Percentiles rank a stretch among this genome's conserved stretches.
Evolutionary conservation across 2,113 vertebrate species (phyloP).

Genomic region (Machaerirhynchus nigripectus): DNA sequence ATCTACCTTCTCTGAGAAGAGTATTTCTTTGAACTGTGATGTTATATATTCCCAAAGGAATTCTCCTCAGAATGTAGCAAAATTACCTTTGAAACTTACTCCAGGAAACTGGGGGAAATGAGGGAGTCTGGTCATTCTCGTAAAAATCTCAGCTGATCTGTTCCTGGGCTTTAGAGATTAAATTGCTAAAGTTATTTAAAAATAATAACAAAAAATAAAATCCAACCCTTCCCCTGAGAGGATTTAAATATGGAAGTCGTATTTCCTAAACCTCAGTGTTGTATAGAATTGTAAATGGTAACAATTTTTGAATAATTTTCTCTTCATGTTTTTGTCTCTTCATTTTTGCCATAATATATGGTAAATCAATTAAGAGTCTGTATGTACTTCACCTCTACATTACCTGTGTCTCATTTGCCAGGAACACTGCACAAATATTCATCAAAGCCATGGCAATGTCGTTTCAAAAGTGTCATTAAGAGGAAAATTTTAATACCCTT

Average conservation of each 20-base stretch:
- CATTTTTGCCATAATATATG: background rate
- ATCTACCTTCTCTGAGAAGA: background rate
- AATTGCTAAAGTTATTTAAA: background rate
- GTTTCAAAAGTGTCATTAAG: background rate
- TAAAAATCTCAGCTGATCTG: background rate
- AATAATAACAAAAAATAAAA: background rate
- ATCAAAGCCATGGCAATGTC: background rate
- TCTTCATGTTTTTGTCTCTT: background rate
- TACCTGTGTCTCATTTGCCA: background rate
- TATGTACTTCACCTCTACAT: background rate
- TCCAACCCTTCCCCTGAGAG: accelerated
- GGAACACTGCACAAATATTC: background rate
- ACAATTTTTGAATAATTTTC: background rate
- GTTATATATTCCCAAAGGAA: accelerated
- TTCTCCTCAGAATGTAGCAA: background rate
- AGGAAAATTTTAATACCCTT: background rate
- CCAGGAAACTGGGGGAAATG: background rate
- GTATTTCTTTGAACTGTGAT: background rate
- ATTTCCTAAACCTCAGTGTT: background rate
- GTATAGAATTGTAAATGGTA: background rate
- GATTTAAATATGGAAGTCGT: background rate
- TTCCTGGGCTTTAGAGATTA: background rate
- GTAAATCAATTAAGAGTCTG: background rate
- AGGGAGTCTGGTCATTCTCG: accelerated
- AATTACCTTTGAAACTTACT: background rate